Percentiles rank a stretch among this genome's conserved stretches.
These are phyloP conservation scores for Bemisia tabaci DNA, from an alignment of 1,140 invertebrate species.

Conservation along the genomic window DNA sequence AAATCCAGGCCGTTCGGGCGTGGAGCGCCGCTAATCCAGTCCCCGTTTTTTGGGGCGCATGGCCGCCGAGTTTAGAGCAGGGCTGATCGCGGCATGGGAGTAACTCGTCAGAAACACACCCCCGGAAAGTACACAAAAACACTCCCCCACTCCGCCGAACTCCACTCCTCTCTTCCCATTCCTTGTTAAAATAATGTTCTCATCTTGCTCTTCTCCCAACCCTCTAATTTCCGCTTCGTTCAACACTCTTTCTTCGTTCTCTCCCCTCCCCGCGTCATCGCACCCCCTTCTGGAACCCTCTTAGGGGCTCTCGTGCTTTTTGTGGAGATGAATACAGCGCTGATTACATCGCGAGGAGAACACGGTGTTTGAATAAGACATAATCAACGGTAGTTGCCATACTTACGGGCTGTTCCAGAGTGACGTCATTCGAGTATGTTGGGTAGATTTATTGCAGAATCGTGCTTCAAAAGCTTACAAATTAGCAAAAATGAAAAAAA, in stretches of 20 bases:
- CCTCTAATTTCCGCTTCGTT: background rate
- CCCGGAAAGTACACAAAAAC: background rate
- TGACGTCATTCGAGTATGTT: too few relatives aligned
- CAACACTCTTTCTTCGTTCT: background rate
- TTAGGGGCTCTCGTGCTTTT: background rate
- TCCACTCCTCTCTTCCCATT: background rate
- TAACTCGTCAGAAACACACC: background rate
- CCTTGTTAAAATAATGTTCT: background rate
- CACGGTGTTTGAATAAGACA: too few relatives aligned
- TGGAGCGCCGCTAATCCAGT: background rate
- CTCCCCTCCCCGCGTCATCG: background rate
- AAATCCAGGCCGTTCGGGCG: background rate
- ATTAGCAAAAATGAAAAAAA: too few relatives aligned
- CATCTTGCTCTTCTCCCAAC: background rate
- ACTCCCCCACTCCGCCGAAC: background rate
- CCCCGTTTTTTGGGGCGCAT: background rate
- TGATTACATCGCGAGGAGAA: too few relatives aligned
- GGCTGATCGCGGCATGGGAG: background rate
- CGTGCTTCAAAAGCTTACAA: too few relatives aligned
- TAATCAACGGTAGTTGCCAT: too few relatives aligned
- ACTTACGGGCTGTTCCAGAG: too few relatives aligned
- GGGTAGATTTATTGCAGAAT: too few relatives aligned
- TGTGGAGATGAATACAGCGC: background rate
- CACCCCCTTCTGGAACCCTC: too few relatives aligned
- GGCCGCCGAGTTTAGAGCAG: background rate